Base-by-base conservation (phyloP, 1,140 invertebrate genomes). In the Whitmania pigra region DNA sequence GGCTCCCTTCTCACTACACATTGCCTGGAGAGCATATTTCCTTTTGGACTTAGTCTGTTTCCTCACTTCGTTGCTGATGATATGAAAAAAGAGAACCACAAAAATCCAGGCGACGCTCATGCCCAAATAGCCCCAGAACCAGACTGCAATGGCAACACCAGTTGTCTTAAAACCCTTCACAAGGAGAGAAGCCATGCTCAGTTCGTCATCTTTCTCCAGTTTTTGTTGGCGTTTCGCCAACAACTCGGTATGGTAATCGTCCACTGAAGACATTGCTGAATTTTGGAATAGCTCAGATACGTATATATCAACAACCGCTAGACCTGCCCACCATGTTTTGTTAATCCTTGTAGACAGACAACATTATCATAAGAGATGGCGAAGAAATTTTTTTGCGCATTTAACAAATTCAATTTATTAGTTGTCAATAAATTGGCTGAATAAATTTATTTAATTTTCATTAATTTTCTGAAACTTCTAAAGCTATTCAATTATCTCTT, bases 61-160 rank as follows among this genome's bases (percentile, higher is more conserved):
- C n/a, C 67, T 55, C 18, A 67, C 73, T 49, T 71, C 69, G 53
- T 76, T 60, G 67, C 76, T 74, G 36, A 73, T 29, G 25, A 76
- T 69, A 57, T 76, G 75, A 17, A 76, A 36, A 57, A 77, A 74
- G 11, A 74, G 49, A 18, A 49, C 72, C 6, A 77, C 29, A 18
- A 77, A 49, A 25, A 77, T 71, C 77, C 77, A 77, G 43, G 71
- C 73, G 15, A 72, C 66, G 55, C 76, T 77, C 57, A 77, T 75
- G n/a, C 74, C 69, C 40, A 76, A 74, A 74, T 77, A 77, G 11
- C 77, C 77, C 57, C 72, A 53, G 17, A 69, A 49, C 71, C 71
- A 76, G 60, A 75, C 71, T 18, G 25, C 54, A 43, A 75, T 36
- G 13, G 68, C 43, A 49, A 75, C 31, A n/a, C 60, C 74, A 53